Evolutionary conservation across 2,888 invertebrate species (phyloP).

Genomic region (Bimastos eiseni): DNA sequence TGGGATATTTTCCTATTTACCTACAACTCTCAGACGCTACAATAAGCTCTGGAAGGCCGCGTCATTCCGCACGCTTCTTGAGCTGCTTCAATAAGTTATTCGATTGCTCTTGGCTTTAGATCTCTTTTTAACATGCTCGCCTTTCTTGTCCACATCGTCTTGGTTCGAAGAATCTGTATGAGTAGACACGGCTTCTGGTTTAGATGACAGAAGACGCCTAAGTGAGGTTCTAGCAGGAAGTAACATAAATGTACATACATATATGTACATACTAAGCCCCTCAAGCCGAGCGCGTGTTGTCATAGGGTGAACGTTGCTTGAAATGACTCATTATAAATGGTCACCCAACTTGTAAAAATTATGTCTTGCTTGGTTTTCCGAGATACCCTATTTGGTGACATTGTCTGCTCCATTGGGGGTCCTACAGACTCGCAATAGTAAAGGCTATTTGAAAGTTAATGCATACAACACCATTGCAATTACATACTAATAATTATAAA

Average conservation of each 20-base stretch:
- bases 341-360: background rate
- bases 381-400: too few relatives aligned
- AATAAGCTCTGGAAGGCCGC: background rate
- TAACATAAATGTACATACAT: too few relatives aligned
- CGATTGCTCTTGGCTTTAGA: background rate
- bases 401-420: too few relatives aligned
- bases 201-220: background rate
- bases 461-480: too few relatives aligned
- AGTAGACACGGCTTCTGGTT: background rate
- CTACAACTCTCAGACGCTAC: background rate
- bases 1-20: background rate
- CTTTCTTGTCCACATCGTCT: background rate
- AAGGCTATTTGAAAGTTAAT: too few relatives aligned
- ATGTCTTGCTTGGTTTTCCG: too few relatives aligned
- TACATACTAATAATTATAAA: too few relatives aligned
- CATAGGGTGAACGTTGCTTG: background rate
- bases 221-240: too few relatives aligned
- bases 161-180: background rate
- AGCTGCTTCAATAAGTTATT: too few relatives aligned
- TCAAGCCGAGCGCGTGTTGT: background rate
- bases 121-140: background rate
- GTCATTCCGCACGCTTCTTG: background rate
- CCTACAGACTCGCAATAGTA: too few relatives aligned
- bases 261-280: too few relatives aligned
- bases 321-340: background rate